Conservation (phyloP, 2,113 vertebrate genomes). For the Ahaetulla prasina region DNA sequence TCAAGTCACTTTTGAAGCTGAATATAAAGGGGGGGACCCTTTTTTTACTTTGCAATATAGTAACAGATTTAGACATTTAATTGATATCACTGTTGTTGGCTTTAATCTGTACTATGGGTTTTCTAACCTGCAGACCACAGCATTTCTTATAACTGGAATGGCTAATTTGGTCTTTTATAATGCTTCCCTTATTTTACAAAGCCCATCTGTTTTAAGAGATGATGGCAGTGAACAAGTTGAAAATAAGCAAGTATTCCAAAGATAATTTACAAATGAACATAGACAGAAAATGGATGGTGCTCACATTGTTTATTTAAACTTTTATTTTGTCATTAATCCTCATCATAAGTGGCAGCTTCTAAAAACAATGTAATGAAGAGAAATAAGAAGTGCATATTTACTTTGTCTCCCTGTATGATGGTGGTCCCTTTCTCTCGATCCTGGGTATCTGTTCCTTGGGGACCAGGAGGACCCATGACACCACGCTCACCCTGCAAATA, state of each 20-base stretch:
- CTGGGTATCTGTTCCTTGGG: conserved; percentile 65
- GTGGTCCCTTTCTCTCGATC: conserved; percentile 59
- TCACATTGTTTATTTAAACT: background rate
- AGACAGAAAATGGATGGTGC: background rate
- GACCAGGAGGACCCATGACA: conserved; percentile 78
- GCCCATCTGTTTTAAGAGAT: background rate
- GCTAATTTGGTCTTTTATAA: background rate
- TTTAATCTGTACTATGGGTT: background rate
- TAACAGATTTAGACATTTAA: background rate
- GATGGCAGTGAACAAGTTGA: background rate
- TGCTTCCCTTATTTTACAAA: background rate
- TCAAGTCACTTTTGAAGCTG: background rate
- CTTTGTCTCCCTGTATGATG: conserved; percentile 65
- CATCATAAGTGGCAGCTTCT: background rate
- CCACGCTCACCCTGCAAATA: conserved; percentile 79
- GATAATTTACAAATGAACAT: background rate
- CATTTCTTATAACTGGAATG: background rate
- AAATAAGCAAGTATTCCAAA: background rate
- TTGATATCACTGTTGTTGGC: background rate
- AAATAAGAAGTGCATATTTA: conserved; percentile 26
- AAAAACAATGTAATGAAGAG: background rate
- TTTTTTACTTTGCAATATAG: background rate
- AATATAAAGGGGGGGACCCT: background rate
- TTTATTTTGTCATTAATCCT: background rate
- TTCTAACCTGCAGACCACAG: background rate